Conservation (phyloP, 1,140 invertebrate genomes). For the Calycopis cecrops region DNA sequence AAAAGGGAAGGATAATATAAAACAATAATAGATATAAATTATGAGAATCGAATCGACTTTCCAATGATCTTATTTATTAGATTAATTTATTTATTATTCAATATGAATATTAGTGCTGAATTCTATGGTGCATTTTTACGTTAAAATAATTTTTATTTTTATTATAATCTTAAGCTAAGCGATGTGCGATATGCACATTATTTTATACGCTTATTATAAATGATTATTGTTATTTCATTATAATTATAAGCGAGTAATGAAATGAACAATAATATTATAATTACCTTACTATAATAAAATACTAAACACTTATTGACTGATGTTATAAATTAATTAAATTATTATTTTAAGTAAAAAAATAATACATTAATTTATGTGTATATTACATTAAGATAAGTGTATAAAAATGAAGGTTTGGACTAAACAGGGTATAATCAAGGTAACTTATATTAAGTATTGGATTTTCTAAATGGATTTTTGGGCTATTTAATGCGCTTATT, state of each 20-base stretch:
- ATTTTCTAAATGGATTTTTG: slow-evolving; percentile 6
- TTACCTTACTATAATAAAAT: no score
- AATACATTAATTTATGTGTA: background rate
- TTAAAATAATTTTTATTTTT: slow-evolving; percentile 6
- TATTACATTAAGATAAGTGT: slow-evolving; percentile 28
- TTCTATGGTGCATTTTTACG: slow-evolving; percentile 38
- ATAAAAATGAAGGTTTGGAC: slow-evolving; percentile 40
- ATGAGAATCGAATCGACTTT: slow-evolving; percentile 23
- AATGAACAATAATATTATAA: no score
- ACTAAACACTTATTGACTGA: no score
- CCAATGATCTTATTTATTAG: slow-evolving; percentile 37
- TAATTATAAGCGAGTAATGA: no score
- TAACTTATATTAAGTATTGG: slow-evolving; percentile 2
- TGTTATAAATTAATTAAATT: no score
- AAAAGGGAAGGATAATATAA: slow-evolving; percentile 6
- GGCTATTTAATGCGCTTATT: background rate
- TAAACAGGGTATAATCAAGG: slow-evolving; percentile 39
- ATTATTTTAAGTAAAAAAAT: background rate
- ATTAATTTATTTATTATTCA: slow-evolving; percentile 8
- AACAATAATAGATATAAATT: background rate
- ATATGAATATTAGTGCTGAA: slow-evolving; percentile 34
- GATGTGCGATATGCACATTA: background rate
- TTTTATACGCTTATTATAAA: no score
- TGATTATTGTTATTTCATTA: no score
- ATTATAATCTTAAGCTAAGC: no score